These are phyloP conservation scores for Latrodectus geometricus DNA, from an alignment of 1,140 invertebrate genomes.

Conservation along the genomic window DNA sequence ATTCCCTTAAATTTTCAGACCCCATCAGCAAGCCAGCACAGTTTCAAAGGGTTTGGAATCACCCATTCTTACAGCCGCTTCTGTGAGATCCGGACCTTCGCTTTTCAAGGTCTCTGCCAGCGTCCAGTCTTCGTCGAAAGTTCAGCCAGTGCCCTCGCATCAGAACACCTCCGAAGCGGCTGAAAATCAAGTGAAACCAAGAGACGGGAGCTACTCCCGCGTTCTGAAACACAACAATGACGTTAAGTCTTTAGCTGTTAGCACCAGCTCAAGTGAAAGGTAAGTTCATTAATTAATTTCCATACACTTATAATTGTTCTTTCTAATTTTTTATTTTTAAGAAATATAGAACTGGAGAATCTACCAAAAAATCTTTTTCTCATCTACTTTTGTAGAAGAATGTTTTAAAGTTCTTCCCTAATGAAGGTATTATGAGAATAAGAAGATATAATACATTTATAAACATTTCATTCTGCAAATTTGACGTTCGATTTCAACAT, in stretches of 20 bases:
- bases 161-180: neutral
- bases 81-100: neutral
- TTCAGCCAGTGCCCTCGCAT: neutral
- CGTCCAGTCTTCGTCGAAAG: slow-evolving; percentile 26
- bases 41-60: slow-evolving; percentile 34
- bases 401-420: too few relatives aligned
- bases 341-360: too few relatives aligned
- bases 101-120: slow-evolving; percentile 39
- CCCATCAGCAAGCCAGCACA: neutral
- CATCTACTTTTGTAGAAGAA: too few relatives aligned
- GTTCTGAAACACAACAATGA: neutral
- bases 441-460: too few relatives aligned
- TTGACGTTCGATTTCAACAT: too few relatives aligned
- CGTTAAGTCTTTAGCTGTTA: neutral
- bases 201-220: slow-evolving; percentile 10
- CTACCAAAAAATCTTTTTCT: too few relatives aligned
- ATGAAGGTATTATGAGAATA: too few relatives aligned
- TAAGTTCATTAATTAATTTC: neutral
- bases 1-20: neutral
- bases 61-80: slow-evolving; percentile 34
- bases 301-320: too few relatives aligned
- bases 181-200: neutral
- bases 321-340: too few relatives aligned
- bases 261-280: slow-evolving; percentile 38
- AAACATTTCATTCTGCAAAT: too few relatives aligned